Evolutionary conservation across 2,113 vertebrate genomes (phyloP), one percentile per base, ranked within the genome.

Genomic region (Aphelocoma coerulescens): DNA sequence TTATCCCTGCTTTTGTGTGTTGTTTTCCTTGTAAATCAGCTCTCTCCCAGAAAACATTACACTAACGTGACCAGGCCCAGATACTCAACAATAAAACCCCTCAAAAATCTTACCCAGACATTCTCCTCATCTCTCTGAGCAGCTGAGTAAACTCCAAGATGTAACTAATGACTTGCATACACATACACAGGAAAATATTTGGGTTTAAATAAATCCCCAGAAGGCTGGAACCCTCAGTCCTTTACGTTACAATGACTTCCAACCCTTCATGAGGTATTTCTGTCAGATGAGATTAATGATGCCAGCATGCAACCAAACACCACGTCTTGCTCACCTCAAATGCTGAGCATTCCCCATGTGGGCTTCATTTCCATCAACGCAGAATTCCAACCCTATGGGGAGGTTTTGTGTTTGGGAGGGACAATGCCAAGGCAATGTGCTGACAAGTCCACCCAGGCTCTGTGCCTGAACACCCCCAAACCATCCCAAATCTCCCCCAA

Each of bases 1-100:
- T 94, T 54, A 92, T 79, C 77, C 91, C 84, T 89, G 82, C 62
- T 88, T 95, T 93, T 59, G 85, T 77, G 65, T 30, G 43, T 55
- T 94, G 89, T 91, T 95, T 93, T 75, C 81, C 80, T 87, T 88
- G 77, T 88, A 88, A 94, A 94, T 85, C 92, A 81, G 66, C 51
- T 63, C 69, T 63, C 63, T 78, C 68, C 19, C 52, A 95, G 80
- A 75, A 89, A 92, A 73, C 77, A 89, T 89, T 46, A 30, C 82
- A 20, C 43, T 52, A 71, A 84, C 33, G 1, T 65, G 77, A 48
- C 73, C 94, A 68, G 26, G 4, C 72, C 30, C 76, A 71, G 48
- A 72, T 78, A 71, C 14, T 24, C 94, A 59, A 71, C 84, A 89
- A 72, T 28, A 91, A 87, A 93, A 84, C 72, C 48, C 68, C 55